phyloP scores from a whole-genome alignment of 2,797 vertebrate species.

The Gambelia wislizenii region DNA sequence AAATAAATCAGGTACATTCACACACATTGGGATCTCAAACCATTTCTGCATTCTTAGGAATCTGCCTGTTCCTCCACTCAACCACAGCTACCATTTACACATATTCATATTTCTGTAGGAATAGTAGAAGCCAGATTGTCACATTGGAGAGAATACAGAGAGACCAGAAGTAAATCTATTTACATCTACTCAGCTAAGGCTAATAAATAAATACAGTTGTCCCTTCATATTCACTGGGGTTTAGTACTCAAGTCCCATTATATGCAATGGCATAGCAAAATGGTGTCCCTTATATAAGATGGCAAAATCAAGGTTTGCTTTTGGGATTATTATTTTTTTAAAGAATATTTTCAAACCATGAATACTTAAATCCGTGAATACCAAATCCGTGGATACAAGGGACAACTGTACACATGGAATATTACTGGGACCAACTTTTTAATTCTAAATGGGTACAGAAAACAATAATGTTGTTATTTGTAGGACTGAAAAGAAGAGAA shows the following conservation, averaged over 20 bases:
- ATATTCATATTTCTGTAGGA: background rate
- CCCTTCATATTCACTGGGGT: no score
- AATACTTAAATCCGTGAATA: no score
- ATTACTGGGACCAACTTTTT: background rate
- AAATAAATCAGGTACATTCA: background rate
- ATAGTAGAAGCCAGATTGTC: background rate
- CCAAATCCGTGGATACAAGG: no score
- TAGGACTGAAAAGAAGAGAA: background rate
- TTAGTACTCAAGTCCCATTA: no score
- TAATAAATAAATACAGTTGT: no score
- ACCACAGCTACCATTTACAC: background rate
- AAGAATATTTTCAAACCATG: no score
- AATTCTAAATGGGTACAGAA: background rate
- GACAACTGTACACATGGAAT: background rate
- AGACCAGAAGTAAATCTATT: background rate
- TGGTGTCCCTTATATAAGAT: no score
- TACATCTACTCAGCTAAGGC: background rate
- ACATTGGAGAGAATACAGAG: background rate
- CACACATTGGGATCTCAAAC: background rate
- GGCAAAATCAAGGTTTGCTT: no score
- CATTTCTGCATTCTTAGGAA: background rate
- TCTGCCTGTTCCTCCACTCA: background rate
- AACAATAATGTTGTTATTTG: background rate
- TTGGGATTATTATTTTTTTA: no score
- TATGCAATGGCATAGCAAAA: no score